A percentile compares a stretch with the other conserved stretches of the same genome.
Conservation (phyloP, 2,113 vertebrate genomes). For the Panurus biarmicus region DNA sequence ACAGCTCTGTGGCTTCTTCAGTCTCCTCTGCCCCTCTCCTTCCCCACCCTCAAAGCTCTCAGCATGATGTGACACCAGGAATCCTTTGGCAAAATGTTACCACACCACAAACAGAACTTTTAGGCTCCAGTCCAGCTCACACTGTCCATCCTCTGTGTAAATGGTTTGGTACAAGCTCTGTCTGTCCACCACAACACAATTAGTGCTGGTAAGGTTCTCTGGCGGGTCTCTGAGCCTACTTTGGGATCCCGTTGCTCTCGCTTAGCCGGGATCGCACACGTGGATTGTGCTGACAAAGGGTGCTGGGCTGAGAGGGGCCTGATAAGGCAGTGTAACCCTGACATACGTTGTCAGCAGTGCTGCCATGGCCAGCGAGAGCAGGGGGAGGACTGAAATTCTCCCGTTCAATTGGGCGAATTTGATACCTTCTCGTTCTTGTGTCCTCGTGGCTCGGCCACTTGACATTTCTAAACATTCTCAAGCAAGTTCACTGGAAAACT, state of each 20-base stretch:
- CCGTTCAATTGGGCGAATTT: slow-evolving; percentile 54
- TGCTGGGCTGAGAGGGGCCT: neutral
- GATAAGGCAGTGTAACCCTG: neutral
- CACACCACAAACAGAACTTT: neutral
- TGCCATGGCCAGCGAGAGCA: slow-evolving; percentile 15
- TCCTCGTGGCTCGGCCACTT: slow-evolving; percentile 48
- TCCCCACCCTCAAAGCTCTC: neutral
- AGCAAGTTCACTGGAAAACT: slow-evolving; percentile 63
- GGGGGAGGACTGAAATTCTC: slow-evolving; percentile 55
- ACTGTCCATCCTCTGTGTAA: neutral
- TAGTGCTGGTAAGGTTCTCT: neutral
- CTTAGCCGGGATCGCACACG: neutral
- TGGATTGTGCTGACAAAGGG: neutral
- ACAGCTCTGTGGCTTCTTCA: neutral
- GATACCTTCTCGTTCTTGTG: slow-evolving; percentile 51
- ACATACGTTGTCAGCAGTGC: neutral
- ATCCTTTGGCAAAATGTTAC: neutral
- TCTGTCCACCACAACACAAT: neutral
- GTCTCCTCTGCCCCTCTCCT: neutral
- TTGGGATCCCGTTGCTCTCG: neutral
- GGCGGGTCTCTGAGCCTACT: fast-evolving
- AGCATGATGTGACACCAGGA: fast-evolving
- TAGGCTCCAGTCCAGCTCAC: neutral
- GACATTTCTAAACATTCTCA: slow-evolving; percentile 65
- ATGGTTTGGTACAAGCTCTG: neutral